Evolutionary conservation across 2,888 invertebrate genomes (phyloP).

Genomic region (Altica lythri): DNA sequence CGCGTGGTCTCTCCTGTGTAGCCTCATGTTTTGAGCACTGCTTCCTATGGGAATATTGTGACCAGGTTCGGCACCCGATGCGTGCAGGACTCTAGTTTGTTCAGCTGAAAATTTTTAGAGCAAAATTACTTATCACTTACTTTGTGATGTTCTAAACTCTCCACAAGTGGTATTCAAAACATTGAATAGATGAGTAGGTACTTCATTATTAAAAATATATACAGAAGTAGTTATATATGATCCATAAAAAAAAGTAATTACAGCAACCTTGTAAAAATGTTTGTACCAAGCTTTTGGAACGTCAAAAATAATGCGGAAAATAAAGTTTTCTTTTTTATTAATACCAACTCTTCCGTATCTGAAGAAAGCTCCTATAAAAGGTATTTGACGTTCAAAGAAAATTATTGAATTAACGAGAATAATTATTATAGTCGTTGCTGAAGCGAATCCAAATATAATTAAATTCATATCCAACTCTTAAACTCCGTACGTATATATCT

Average conservation of each 20-base stretch:
- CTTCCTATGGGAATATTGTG: too few relatives aligned
- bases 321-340: constrained; percentile 51
- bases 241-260: constrained; percentile 61
- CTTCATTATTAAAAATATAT: constrained; percentile 59
- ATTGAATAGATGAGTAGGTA: constrained; percentile 59
- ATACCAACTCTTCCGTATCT: constrained; percentile 76
- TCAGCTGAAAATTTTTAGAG: too few relatives aligned
- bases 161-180: constrained; percentile 60
- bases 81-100: too few relatives aligned
- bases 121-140: too few relatives aligned
- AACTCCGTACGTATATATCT: too few relatives aligned
- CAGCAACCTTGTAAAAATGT: constrained; percentile 79
- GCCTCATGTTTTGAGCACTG: too few relatives aligned
- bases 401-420: constrained; percentile 67
- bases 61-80: too few relatives aligned
- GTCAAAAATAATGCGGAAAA: constrained; percentile 60
- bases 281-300: constrained; percentile 80
- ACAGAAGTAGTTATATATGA: constrained; percentile 59
- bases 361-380: constrained; percentile 68
- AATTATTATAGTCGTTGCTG: constrained; percentile 52
- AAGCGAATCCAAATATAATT: constrained; percentile 45
- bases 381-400: constrained; percentile 68
- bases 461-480: constrained; percentile 43
- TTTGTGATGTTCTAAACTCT: constrained; percentile 53
- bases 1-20: too few relatives aligned